A percentile compares a stretch with the other conserved stretches of the same genome.
These are phyloP conservation scores for Hemiprocne comata DNA, from an alignment of 2,113 vertebrate genomes.

Conservation along the genomic window DNA sequence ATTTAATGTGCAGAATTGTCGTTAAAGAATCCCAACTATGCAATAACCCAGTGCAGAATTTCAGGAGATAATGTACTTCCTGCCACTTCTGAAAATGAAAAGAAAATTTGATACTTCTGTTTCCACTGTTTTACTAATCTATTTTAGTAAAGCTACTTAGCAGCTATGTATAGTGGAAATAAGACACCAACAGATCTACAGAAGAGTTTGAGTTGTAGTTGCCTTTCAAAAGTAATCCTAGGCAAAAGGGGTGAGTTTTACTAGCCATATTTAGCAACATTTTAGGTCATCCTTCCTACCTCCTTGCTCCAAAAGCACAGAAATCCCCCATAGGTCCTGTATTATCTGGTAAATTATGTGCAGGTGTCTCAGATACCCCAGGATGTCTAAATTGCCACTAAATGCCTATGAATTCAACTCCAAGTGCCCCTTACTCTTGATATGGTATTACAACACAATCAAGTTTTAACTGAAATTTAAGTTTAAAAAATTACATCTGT, in stretches of 20 bases:
- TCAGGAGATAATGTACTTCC: background rate
- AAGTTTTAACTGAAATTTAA: background rate
- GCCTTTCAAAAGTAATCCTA: background rate
- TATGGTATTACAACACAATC: background rate
- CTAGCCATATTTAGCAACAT: background rate
- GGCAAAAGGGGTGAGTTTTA: background rate
- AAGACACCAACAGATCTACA: background rate
- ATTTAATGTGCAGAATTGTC: background rate
- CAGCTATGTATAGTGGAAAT: background rate
- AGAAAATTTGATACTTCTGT: background rate
- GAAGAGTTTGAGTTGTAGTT: background rate
- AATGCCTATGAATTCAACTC: background rate
- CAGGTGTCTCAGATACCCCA: background rate
- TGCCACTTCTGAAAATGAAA: background rate
- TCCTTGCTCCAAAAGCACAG: background rate
- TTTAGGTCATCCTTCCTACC: background rate
- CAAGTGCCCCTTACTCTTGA: background rate
- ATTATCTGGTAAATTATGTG: background rate
- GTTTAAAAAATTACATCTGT: background rate
- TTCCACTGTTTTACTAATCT: background rate
- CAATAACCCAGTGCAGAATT: background rate
- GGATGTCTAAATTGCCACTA: background rate
- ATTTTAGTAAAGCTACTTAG: background rate
- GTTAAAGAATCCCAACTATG: background rate
- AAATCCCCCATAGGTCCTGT: background rate